Conservation (phyloP, 1,140 invertebrate genomes). For the Charaxes varanes region DNA sequence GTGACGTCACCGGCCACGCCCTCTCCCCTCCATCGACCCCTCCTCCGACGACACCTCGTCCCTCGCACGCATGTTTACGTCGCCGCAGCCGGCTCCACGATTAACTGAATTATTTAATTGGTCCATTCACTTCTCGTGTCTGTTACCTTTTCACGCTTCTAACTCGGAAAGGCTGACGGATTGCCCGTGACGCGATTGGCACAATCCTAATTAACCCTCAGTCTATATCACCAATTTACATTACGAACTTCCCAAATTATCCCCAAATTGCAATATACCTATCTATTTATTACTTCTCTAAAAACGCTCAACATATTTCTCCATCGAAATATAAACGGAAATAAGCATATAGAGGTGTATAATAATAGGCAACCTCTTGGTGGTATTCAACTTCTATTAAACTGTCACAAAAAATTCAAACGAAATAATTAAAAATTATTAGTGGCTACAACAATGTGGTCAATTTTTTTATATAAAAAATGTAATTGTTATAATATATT, state of each 20-base stretch:
- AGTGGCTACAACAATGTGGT: no score
- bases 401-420: no score
- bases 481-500: no score
- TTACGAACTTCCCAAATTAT: constrained; percentile 4
- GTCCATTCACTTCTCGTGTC: constrained; percentile 65
- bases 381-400: no score
- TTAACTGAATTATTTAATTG: constrained; percentile 72
- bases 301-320: no score
- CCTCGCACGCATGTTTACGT: constrained; percentile 65
- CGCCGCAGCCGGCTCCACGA: constrained; percentile 59
- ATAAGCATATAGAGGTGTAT: no score
- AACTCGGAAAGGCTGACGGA: constrained; percentile 58
- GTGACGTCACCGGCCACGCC: constrained; percentile 66
- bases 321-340: no score
- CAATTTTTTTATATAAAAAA: no score
- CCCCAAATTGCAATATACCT: no score
- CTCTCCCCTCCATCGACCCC: constrained; percentile 45
- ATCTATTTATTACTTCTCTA: no score
- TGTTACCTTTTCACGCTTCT: constrained; percentile 65
- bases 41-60: constrained; percentile 31
- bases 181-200: constrained; percentile 46
- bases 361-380: no score
- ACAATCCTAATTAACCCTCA: constrained; percentile 47
- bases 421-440: no score
- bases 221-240: constrained; percentile 22